Base-by-base conservation (phyloP, 2,797 vertebrate genomes). In the Fringilla coelebs region DNA sequence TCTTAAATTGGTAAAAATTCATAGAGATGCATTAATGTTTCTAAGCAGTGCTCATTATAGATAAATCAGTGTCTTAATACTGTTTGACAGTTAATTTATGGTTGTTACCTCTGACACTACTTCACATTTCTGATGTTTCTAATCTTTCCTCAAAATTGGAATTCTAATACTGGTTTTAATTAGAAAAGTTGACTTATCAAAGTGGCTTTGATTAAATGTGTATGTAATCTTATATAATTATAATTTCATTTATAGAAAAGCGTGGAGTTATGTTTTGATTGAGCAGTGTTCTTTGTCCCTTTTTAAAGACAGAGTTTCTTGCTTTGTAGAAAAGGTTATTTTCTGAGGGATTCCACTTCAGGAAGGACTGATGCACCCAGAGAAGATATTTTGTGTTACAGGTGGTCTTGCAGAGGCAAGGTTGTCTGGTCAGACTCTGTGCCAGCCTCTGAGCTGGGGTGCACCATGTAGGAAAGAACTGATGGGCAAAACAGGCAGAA, bases 161-260 rank as follows among this genome's bases (percentile, higher is more conserved):
- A 96, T 93, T 94, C 66, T 92, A 95, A 94, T 89, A 73, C 51
- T 93, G 45, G n/a, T 84, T 95, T 96, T 96, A 94, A 94, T 97
- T 96, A 89, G 82, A 95, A 91, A 89, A 94, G 87, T 87, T 92
- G 70, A 94, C 46, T 96, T 96, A 96, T 94, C 93, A 66, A 92
- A 93, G 62, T 41, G 82, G n/a, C 93, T 94, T 91, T 95, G 90
- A 91, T 93, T 90, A 92, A 95, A 93, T 89, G 71, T 93, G 62
- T 96, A 68, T 85, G 89, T 95, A 93, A 89, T 93, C 94, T 82
- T 90, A 63, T 0, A 38, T 89, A 85, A 94, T 94, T 91, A 79
- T 78, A 91, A 94, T 95, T 96, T 83, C 86, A 80, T 93, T 94
- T 91, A 19, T 87, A 60, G 85, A 90, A 95, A 93, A 70, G 55